These are phyloP conservation scores for Platysternon megacephalum DNA, from an alignment of 2,113 vertebrate species.

Conservation along the genomic window DNA sequence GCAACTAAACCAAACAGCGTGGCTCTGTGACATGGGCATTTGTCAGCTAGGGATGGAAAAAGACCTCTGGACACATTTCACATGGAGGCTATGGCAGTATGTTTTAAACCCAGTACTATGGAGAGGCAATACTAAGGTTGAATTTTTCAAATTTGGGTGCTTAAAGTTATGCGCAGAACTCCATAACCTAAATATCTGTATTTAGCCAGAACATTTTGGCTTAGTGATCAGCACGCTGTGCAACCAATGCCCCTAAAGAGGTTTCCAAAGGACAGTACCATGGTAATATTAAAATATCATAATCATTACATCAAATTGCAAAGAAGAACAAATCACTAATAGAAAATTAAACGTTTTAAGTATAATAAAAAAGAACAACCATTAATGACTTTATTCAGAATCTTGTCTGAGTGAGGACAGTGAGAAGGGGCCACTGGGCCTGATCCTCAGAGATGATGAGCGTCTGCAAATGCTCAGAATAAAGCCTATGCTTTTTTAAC, in stretches of 20 bases:
- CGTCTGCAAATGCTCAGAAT: conserved; percentile 26
- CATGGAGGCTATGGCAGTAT: conserved; percentile 47
- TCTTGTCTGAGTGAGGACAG: not conserved
- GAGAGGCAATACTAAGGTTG: conserved; percentile 71
- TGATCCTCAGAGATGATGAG: not conserved
- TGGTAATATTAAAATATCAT: not conserved
- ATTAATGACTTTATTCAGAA: not conserved
- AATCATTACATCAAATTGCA: not conserved
- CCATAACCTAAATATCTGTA: conserved; percentile 63
- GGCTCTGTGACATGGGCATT: conserved; percentile 55
- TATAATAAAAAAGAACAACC: not conserved
- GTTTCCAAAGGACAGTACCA: not conserved
- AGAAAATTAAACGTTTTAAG: not conserved
- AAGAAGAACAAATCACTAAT: not conserved
- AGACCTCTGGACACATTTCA: conserved; percentile 50
- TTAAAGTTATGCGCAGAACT: conserved; percentile 60
- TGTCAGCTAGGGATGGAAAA: conserved; percentile 29
- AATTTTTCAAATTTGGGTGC: not conserved
- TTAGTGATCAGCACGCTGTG: conserved; percentile 40
- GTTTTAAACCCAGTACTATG: conserved; percentile 63
- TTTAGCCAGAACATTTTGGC: conserved; percentile 70
- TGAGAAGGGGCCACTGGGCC: not conserved
- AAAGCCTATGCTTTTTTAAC: conserved; percentile 27
- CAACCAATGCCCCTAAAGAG: conserved; percentile 65
- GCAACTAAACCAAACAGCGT: conserved; percentile 71